phyloP scores from a whole-genome alignment of 2,888 invertebrate genomes.

The Melanotus villosus region DNA sequence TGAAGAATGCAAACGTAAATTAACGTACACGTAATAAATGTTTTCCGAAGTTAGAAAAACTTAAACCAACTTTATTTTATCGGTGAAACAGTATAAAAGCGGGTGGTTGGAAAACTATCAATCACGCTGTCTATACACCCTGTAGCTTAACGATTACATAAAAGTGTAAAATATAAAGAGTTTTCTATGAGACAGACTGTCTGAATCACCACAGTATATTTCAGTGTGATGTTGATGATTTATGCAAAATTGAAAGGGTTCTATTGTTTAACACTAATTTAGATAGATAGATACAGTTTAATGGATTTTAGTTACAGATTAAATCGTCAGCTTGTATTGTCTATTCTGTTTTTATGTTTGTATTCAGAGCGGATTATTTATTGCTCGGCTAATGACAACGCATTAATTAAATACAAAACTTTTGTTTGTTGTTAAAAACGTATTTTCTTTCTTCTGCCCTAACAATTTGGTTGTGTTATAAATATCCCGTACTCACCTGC shows the following conservation, averaged over 20 bases:
- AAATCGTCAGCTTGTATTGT: slow-evolving; percentile 38
- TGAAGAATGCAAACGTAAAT: too few species aligned
- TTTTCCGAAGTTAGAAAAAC: too few species aligned
- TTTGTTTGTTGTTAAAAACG: slow-evolving; percentile 32
- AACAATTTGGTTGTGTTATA: slow-evolving; percentile 23
- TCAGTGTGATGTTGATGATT: slow-evolving; percentile 5
- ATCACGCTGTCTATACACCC: too few species aligned
- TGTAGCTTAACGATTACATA: too few species aligned
- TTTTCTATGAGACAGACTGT: not conserved
- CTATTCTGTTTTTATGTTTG: slow-evolving; percentile 46
- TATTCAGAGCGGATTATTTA: slow-evolving; percentile 48
- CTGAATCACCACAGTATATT: not conserved
- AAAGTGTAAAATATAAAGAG: too few species aligned
- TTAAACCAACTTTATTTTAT: too few species aligned
- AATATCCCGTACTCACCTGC: slow-evolving; percentile 36
- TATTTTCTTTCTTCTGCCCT: slow-evolving; percentile 28
- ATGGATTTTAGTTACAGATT: slow-evolving; percentile 46
- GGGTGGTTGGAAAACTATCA: too few species aligned
- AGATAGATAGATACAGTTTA: slow-evolving; percentile 48
- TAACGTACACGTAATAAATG: too few species aligned
- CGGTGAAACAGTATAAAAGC: too few species aligned
- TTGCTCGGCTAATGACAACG: slow-evolving; percentile 42
- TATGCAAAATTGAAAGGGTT: slow-evolving; percentile 32
- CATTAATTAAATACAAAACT: slow-evolving; percentile 43
- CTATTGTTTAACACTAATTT: slow-evolving; percentile 49